These are phyloP conservation scores for Thecophora atra DNA, from an alignment of 2,888 invertebrate species.

Conservation along the genomic window DNA sequence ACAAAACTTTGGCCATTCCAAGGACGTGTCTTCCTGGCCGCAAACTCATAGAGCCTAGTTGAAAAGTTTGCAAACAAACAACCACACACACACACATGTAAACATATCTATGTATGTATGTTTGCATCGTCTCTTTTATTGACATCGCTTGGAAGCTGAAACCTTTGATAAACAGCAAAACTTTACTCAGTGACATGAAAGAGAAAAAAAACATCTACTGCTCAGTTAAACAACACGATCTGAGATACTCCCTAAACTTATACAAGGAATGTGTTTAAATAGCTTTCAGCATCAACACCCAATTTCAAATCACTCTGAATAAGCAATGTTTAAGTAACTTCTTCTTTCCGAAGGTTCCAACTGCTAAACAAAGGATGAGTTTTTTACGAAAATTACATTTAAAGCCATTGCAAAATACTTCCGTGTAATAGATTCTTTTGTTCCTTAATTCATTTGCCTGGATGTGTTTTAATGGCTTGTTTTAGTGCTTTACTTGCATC, in stretches of 20 bases:
- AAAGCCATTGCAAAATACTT: too few relatives aligned
- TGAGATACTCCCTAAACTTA: not conserved
- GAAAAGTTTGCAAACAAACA: not conserved
- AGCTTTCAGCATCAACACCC: not conserved
- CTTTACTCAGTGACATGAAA: not conserved
- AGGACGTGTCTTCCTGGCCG: slow-evolving; percentile 2
- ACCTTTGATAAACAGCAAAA: slow-evolving; percentile 15
- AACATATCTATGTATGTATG: not conserved
- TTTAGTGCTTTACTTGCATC: too few relatives aligned
- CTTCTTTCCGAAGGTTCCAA: too few relatives aligned
- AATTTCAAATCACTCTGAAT: not conserved
- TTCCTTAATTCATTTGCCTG: too few relatives aligned
- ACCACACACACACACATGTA: not conserved
- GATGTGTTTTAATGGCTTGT: too few relatives aligned
- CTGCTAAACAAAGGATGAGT: too few relatives aligned
- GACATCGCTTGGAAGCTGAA: not conserved
- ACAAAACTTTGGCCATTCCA: not conserved
- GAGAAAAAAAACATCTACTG: not conserved
- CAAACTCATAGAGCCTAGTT: too few relatives aligned
- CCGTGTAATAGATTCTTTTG: too few relatives aligned
- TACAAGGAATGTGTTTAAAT: not conserved
- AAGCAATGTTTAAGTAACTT: too few relatives aligned
- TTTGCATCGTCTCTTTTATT: not conserved
- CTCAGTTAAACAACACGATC: not conserved
- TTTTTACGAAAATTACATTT: too few relatives aligned